Conservation (phyloP, 2,797 vertebrate genomes). For the Setipinna tenuifilis region DNA sequence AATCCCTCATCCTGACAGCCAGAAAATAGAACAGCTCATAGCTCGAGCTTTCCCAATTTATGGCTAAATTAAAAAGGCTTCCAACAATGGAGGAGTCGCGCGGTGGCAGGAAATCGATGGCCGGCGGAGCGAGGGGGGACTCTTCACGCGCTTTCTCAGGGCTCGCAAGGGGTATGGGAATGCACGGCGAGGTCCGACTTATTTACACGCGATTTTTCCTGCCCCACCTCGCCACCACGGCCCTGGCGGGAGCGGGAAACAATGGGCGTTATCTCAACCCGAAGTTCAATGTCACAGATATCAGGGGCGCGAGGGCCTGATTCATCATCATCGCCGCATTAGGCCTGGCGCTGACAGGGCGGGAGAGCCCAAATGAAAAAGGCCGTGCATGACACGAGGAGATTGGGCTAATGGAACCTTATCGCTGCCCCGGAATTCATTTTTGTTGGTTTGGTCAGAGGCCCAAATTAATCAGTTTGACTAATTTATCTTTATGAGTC, state of each 20-base stretch:
- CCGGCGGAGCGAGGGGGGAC: constrained; percentile 78
- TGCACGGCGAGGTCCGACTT: constrained; percentile 80
- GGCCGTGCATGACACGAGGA: constrained; percentile 17
- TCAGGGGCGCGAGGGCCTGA: constrained; percentile 77
- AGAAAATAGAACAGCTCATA: constrained; percentile 99
- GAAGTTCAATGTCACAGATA: constrained; percentile 93
- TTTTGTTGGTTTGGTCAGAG: neutral
- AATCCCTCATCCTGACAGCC: constrained; percentile 99
- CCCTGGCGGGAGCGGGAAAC: constrained; percentile 79
- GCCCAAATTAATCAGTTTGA: neutral
- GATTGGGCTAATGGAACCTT: constrained; percentile 20
- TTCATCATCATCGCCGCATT: constrained; percentile 85
- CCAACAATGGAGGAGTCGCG: constrained; percentile 88
- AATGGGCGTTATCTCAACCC: constrained; percentile 92
- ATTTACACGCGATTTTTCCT: constrained; percentile 89
- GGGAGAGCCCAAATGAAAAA: constrained; percentile 8
- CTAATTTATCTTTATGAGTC: constrained; percentile 1
- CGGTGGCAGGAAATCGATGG: constrained; percentile 91
- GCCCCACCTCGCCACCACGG: constrained; percentile 81
- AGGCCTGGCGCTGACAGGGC: constrained; percentile 48
- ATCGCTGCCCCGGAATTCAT: constrained; percentile 22
- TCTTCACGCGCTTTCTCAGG: constrained; percentile 82
- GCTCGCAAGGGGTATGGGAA: constrained; percentile 79
- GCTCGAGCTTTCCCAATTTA: constrained; percentile 96
- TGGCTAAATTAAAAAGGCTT: constrained; percentile 95